Evolutionary conservation across 1,140 invertebrate species (phyloP).

Genomic region (Centruroides sculpturatus): DNA sequence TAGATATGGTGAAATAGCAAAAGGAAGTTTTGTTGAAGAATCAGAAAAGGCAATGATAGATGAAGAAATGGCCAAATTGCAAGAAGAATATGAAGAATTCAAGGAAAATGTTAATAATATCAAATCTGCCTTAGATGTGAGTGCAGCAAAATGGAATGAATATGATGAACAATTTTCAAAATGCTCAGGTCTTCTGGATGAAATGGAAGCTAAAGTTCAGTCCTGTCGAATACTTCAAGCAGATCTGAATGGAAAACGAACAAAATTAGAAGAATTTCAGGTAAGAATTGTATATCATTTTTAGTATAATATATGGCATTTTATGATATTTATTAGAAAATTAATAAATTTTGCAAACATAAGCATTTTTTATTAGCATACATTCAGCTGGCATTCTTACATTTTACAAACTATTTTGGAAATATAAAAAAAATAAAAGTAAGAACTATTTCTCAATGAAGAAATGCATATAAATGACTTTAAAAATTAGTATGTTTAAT

Average conservation of each 20-base stretch:
- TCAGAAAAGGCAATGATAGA: conserved; percentile 72
- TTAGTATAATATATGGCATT: no score
- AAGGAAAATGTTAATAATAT: conserved; percentile 44
- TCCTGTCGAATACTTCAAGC: conserved; percentile 80
- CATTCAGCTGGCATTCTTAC: no score
- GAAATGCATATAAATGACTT: no score
- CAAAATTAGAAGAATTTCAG: conserved; percentile 78
- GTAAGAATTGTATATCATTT: conserved; percentile 21
- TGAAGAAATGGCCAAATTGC: conserved; percentile 71
- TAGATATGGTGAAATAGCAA: conserved; percentile 64
- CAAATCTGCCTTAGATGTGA: conserved; percentile 68
- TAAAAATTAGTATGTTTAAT: no score
- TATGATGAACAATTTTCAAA: conserved; percentile 86
- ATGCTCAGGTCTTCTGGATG: conserved; percentile 70
- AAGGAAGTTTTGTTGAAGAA: conserved; percentile 61
- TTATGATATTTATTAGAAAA: no score
- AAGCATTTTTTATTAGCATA: no score
- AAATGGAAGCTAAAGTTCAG: conserved; percentile 72
- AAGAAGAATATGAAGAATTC: conserved; percentile 43
- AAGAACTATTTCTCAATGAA: no score
- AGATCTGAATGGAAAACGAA: conserved; percentile 74
- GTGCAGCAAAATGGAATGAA: conserved; percentile 87
- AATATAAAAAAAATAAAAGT: no score
- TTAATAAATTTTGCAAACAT: no score
- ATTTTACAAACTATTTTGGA: no score